Percentiles rank a stretch among this genome's conserved stretches.
Evolutionary conservation across 1,140 invertebrate species (phyloP).

Genomic region (Saccostrea glomerata): DNA sequence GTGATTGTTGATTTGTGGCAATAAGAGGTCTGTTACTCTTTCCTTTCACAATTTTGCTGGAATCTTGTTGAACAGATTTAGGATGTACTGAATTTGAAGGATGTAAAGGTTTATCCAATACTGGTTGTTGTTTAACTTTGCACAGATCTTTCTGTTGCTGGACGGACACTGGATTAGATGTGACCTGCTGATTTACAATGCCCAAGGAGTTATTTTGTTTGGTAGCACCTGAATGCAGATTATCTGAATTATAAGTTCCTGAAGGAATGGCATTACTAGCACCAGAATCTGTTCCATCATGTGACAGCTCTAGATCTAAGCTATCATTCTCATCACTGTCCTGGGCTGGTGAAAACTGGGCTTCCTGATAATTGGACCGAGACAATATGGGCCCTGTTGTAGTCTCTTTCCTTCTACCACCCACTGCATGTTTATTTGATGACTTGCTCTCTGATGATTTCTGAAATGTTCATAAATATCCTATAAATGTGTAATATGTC

Average conservation of each 20-base stretch:
- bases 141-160: neutral
- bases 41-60: neutral
- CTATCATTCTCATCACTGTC: conserved; percentile 17
- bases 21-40: neutral
- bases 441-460: neutral
- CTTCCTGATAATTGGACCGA: conserved; percentile 8
- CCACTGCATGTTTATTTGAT: neutral
- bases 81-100: neutral
- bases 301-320: neutral
- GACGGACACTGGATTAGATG: neutral
- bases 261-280: neutral
- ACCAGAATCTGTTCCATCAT: neutral
- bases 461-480: neutral
- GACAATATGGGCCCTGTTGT: neutral
- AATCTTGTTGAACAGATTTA: neutral
- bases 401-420: neutral
- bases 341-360: neutral
- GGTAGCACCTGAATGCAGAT: neutral
- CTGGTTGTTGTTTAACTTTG: neutral
- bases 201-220: neutral
- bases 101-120: neutral
- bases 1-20: neutral
- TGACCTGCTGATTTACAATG: neutral
- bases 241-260: neutral
- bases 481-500: too few relatives aligned